phyloP scores from a whole-genome alignment of 1,140 invertebrate species.

The Calycopis cecrops region DNA sequence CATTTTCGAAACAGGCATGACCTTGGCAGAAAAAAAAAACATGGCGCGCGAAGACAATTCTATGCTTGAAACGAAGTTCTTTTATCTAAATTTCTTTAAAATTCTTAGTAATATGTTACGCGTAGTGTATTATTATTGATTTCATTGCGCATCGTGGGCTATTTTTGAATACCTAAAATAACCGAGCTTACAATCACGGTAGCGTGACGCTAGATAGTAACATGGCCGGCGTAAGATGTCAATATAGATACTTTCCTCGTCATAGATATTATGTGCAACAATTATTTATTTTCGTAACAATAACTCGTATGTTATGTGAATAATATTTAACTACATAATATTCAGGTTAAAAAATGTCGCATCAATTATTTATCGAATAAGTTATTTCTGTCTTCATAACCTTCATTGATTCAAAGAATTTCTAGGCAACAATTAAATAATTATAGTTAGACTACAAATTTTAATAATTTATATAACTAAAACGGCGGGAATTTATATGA shows the following conservation, averaged over 20 bases:
- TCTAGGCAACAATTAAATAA: slow-evolving; percentile 21
- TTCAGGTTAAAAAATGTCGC: too few species aligned
- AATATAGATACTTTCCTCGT: slow-evolving; percentile 33
- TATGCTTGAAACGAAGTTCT: slow-evolving; percentile 39
- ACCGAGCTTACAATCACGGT: slow-evolving; percentile 47
- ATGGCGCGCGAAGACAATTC: slow-evolving; percentile 63
- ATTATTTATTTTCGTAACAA: too few species aligned
- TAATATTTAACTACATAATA: too few species aligned
- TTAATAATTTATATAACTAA: slow-evolving; percentile 4
- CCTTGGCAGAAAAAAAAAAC: slow-evolving; percentile 68
- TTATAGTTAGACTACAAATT: slow-evolving; percentile 21
- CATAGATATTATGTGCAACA: not conserved
- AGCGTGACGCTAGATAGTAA: slow-evolving; percentile 69
- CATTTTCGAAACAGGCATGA: slow-evolving; percentile 68
- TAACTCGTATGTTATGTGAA: too few species aligned
- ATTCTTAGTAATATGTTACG: slow-evolving; percentile 21
- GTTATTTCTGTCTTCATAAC: too few species aligned
- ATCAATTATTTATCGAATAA: too few species aligned
- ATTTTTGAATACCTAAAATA: slow-evolving; percentile 56
- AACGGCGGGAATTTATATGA: slow-evolving; percentile 4
- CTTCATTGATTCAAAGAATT: too few species aligned
- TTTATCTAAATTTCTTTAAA: slow-evolving; percentile 30
- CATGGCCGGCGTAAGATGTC: slow-evolving; percentile 70
- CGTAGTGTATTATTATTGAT: slow-evolving; percentile 43
- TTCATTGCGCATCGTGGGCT: slow-evolving; percentile 44